Percentiles rank a stretch among this genome's conserved stretches.
Conservation (phyloP, 1,140 invertebrate species). For the Rhopalosiphum maidis region DNA sequence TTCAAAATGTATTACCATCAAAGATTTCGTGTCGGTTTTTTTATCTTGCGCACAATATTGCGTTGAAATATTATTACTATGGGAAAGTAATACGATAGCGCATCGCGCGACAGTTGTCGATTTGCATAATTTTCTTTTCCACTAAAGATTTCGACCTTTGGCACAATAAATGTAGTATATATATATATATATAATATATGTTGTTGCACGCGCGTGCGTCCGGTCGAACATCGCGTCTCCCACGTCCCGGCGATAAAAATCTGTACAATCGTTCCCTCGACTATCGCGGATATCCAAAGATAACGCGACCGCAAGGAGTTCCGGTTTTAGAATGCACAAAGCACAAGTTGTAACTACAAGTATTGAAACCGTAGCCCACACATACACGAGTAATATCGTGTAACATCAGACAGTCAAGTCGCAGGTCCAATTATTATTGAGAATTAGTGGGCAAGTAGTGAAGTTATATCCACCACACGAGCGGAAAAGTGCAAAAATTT, state of each 20-base stretch:
- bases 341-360: background rate
- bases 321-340: background rate
- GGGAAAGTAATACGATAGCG: background rate
- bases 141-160: constrained; percentile 39
- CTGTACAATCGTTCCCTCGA: background rate
- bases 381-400: background rate
- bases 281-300: background rate
- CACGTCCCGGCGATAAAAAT: background rate
- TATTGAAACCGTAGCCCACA: background rate
- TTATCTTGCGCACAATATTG: background rate
- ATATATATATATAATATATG: background rate
- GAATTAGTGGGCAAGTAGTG: background rate
- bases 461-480: background rate
- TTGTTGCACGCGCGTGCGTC: background rate
- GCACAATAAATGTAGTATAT: background rate
- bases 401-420: background rate
- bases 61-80: background rate
- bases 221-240: background rate
- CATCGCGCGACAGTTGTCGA: background rate
- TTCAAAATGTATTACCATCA: background rate
- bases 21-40: background rate
- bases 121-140: constrained; percentile 28
- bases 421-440: background rate
- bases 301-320: background rate
- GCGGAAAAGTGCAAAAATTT: background rate